Percentiles rank a stretch among this genome's conserved stretches.
These are phyloP conservation scores for Oryzias celebensis DNA, from an alignment of 2,113 vertebrate genomes.

Conservation along the genomic window DNA sequence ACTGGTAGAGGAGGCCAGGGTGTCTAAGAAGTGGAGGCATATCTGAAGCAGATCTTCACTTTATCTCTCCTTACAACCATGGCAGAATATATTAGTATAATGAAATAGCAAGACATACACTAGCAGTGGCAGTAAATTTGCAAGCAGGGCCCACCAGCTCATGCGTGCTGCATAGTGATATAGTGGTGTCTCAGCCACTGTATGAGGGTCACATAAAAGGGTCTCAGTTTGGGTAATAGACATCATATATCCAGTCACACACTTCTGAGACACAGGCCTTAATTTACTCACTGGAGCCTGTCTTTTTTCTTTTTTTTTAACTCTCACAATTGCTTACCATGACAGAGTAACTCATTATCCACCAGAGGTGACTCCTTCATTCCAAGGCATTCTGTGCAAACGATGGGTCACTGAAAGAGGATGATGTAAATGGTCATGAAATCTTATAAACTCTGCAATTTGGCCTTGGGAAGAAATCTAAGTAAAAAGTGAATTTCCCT, in stretches of 20 bases:
- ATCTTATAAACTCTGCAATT: conserved; percentile 48
- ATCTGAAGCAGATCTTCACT: conserved; percentile 39
- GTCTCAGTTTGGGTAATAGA: conserved; percentile 67
- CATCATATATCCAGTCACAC: conserved; percentile 64
- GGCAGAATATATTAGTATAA: conserved; percentile 75
- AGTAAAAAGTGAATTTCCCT: conserved; percentile 13
- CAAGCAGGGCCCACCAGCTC: conserved; percentile 26
- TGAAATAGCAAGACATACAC: conserved; percentile 60
- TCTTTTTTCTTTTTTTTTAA: conserved; percentile 4
- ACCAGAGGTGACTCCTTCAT: conserved; percentile 31
- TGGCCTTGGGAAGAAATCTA: conserved; percentile 24
- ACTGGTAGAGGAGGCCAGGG: conserved; percentile 38
- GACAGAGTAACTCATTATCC: conserved; percentile 43
- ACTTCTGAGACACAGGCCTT: conserved; percentile 49
- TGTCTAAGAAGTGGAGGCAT: conserved; percentile 42
- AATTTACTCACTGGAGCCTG: conserved; percentile 50
- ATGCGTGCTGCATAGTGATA: conserved; percentile 47
- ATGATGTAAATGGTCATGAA: conserved; percentile 40
- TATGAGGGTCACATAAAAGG: conserved; percentile 67
- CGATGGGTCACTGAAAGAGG: conserved; percentile 26
- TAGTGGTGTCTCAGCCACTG: conserved; percentile 41
- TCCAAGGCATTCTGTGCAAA: conserved; percentile 36
- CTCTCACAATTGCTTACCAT: conserved; percentile 37
- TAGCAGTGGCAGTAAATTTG: conserved; percentile 60
- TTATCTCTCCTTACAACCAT: conserved; percentile 32